These are phyloP conservation scores for Parochlus steinenii DNA, from an alignment of 2,888 invertebrate species.

Conservation along the genomic window DNA sequence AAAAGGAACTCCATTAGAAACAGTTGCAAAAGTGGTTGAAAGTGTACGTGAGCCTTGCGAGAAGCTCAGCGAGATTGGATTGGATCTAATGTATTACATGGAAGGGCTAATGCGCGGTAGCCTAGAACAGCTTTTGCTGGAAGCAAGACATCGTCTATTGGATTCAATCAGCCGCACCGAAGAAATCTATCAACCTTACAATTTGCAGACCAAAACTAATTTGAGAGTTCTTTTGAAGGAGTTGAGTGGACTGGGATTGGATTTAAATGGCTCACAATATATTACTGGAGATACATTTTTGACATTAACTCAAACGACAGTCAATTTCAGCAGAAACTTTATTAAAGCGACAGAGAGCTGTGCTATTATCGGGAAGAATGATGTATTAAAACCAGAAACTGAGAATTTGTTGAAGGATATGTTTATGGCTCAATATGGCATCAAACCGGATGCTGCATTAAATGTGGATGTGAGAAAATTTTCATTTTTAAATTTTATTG, in stretches of 20 bases:
- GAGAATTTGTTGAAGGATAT: constrained; percentile 25
- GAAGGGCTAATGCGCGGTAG: constrained; percentile 69
- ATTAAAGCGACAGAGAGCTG: constrained; percentile 27
- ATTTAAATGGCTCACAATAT: constrained; percentile 24
- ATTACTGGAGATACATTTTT: constrained; percentile 28
- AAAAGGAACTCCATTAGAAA: constrained; percentile 69
- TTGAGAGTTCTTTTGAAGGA: constrained; percentile 25
- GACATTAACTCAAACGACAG: constrained; percentile 27
- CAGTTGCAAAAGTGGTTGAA: constrained; percentile 72
- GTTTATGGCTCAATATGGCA: constrained; percentile 25
- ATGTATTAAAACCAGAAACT: constrained; percentile 22
- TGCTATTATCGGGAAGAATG: constrained; percentile 26
- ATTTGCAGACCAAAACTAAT: constrained; percentile 28
- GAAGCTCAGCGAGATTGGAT: constrained; percentile 47
- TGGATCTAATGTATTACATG: constrained; percentile 83
- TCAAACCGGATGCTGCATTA: constrained; percentile 24
- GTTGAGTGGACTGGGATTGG: constrained; percentile 25
- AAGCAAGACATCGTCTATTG: constrained; percentile 25
- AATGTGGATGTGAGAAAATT: constrained; percentile 25
- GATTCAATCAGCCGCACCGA: constrained; percentile 29
- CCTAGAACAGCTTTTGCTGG: constrained; percentile 26
- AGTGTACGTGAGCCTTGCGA: constrained; percentile 44
- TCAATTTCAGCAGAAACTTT: constrained; percentile 27
- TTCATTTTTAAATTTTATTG: constrained; percentile 7
- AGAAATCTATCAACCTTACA: constrained; percentile 30